Base-by-base conservation (phyloP, 2,797 vertebrate genomes). In the Ctenopoma kingsleyae region DNA sequence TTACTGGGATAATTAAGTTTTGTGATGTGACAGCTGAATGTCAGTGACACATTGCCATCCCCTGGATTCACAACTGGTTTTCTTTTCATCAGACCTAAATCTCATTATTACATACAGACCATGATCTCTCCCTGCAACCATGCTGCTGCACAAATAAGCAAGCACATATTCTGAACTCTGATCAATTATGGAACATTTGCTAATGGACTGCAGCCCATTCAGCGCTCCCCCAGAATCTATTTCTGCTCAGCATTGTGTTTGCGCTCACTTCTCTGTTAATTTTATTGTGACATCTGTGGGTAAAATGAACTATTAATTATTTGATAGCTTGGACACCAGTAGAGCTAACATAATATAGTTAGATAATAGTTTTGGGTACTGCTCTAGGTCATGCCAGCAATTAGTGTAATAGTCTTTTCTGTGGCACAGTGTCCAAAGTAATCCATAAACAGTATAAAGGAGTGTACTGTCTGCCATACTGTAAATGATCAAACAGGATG, bases 141-240 rank as follows among this genome's bases (percentile, higher is more conserved):
- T 36, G 1, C 47, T 3, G 32, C 48, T 27, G 9, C 51, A 25
- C 16, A 15, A 63, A 72, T 67, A 62, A 64, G 77, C 40, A 61
- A 43, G 66, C 11, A 8, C 58, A 63, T 50, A 10, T 50, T 47
- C 27, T 32, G 35, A 78, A 83, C 86, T 89, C 82, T 90, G 83
- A 90, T 89, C 78, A 84, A 76, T 86, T 82, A 81, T 84, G 68
- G 66, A 84, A 49, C 57, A 56, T 64, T 74, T 71, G 6, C 79
- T 83, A 84, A 90, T 84, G 80, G 78, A 76, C 54, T 46, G 41
- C 67, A 69, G 71, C 72, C 68, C 80, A 55, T 40, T 69, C 57
- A 57, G 22, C 41, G 46, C 63, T 52, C 5, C 50, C 58, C 47
- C 58, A 38, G 58, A 38, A 27, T 48, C 46, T 22, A 9, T 49